A percentile compares a stretch with the other conserved stretches of the same genome.
Evolutionary conservation across 2,113 vertebrate genomes (phyloP).

Genomic region (Sturnira hondurensis): DNA sequence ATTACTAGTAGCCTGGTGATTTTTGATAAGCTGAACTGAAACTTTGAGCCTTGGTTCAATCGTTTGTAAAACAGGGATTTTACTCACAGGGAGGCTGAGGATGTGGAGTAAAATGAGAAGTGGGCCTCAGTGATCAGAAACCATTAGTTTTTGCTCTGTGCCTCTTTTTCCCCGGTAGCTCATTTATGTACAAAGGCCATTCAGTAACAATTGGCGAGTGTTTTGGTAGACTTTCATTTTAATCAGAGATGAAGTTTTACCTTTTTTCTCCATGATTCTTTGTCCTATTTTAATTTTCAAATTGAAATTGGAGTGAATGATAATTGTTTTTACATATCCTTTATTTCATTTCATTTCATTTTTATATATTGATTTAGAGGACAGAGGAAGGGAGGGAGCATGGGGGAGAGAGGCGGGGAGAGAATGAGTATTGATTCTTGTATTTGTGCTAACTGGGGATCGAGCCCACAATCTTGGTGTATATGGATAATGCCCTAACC

Average conservation of each 20-base stretch:
- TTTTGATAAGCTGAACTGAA: slow-evolving; percentile 9
- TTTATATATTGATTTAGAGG: no score
- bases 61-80: not conserved
- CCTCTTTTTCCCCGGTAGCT: not conserved
- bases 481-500: no score
- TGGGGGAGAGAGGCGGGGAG: no score
- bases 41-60: not conserved
- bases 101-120: not conserved
- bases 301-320: slow-evolving; percentile 10
- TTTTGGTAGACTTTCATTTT: not conserved
- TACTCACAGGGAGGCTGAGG: not conserved
- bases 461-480: no score
- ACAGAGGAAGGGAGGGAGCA: no score
- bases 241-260: not conserved
- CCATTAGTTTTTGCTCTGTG: not conserved
- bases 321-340: not conserved
- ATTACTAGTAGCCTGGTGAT: not conserved
- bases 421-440: no score
- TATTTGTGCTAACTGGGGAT: no score
- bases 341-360: not conserved
- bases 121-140: not conserved
- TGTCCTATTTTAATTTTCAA: slow-evolving; percentile 6
- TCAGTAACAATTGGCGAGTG: not conserved
- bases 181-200: not conserved
- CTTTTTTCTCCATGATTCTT: not conserved